phyloP scores from a whole-genome alignment of 2,113 vertebrate genomes.

The Forbesichthys papilliferus region DNA sequence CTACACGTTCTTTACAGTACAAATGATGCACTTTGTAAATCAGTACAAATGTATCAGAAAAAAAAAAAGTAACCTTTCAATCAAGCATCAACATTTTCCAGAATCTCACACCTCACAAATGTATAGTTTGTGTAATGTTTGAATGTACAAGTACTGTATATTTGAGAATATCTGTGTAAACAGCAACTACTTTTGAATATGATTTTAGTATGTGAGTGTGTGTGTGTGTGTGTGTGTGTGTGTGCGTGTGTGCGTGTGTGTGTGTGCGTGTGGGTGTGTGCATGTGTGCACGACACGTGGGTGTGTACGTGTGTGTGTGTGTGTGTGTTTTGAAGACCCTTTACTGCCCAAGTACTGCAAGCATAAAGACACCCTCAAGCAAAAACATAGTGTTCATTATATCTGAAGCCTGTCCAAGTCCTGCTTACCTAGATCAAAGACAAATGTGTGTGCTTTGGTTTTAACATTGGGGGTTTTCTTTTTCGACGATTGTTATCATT shows the following conservation, averaged over 20 bases:
- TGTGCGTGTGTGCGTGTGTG: background rate
- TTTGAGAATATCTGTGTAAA: constrained; percentile 10
- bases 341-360: constrained; percentile 25
- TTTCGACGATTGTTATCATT: constrained; percentile 48
- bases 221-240: background rate
- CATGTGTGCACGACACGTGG: background rate
- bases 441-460: constrained; percentile 48
- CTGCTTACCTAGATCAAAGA: constrained; percentile 55
- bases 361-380: constrained; percentile 17
- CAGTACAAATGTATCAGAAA: too few relatives aligned
- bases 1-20: too few relatives aligned
- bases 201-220: background rate
- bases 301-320: constrained; percentile 6
- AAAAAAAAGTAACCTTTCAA: too few relatives aligned
- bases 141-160: background rate
- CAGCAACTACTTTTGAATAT: background rate
- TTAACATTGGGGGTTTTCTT: constrained; percentile 37
- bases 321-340: background rate
- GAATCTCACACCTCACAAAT: constrained; percentile 23
- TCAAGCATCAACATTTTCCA: constrained; percentile 4
- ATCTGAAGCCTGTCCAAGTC: constrained; percentile 32
- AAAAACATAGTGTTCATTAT: constrained; percentile 42
- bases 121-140: too few relatives aligned
- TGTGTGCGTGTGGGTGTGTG: background rate
- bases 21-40: too few relatives aligned